Percentiles rank a stretch among this genome's conserved stretches.
These are phyloP conservation scores for Chymomyza fuscimana DNA, from an alignment of 2,888 invertebrate genomes.

Conservation along the genomic window DNA sequence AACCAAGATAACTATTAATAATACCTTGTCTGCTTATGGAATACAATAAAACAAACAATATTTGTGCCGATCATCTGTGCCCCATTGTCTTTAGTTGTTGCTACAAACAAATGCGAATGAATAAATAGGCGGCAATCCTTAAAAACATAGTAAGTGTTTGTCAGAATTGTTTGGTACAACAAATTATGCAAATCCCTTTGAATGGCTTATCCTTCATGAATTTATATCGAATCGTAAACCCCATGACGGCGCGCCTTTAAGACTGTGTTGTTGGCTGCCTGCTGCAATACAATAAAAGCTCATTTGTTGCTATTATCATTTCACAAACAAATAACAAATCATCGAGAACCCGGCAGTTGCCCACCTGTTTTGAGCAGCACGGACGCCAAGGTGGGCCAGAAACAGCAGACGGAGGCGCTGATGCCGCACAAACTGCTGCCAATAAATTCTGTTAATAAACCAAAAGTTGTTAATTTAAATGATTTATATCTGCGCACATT, in stretches of 20 bases:
- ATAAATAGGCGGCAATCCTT: conserved; percentile 17
- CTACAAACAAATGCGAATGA: background rate
- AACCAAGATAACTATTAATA: background rate
- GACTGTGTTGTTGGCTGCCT: conserved; percentile 35
- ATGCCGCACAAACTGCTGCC: conserved; percentile 73
- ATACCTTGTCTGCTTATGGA: background rate
- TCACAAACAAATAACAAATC: conserved; percentile 73
- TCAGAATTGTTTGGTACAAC: conserved; percentile 21
- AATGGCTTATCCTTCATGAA: conserved; percentile 75
- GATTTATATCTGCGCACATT: conserved; percentile 66
- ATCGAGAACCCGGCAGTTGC: conserved; percentile 40
- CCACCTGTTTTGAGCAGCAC: conserved; percentile 45
- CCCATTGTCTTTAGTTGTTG: background rate
- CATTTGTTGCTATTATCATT: conserved; percentile 74
- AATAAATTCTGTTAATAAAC: conserved; percentile 78
- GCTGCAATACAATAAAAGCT: conserved; percentile 68
- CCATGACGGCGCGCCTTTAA: conserved; percentile 53
- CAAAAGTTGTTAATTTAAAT: conserved; percentile 78
- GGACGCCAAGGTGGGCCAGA: conserved; percentile 33
- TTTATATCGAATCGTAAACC: conserved; percentile 67
- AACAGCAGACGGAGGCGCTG: conserved; percentile 50
- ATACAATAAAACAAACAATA: background rate
- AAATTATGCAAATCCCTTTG: conserved; percentile 67
- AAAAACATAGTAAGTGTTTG: conserved; percentile 43
- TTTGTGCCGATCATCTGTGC: background rate